Conservation (phyloP, 2,888 invertebrate genomes). For the Lasius platythorax region DNA sequence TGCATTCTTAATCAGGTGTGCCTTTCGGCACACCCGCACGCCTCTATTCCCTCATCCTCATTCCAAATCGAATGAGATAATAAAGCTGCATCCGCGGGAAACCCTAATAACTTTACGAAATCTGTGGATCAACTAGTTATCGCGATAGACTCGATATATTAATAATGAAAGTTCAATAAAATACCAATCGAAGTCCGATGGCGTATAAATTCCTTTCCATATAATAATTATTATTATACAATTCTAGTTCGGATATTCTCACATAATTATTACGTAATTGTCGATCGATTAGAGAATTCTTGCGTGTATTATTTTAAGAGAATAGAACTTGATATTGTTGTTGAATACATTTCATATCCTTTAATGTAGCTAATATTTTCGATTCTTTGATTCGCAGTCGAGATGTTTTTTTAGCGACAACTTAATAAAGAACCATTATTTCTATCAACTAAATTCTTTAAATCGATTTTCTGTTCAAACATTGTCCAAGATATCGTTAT, state of each 20-base stretch:
- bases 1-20: conserved; percentile 82
- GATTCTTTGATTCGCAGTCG: not conserved
- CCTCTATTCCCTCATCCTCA: conserved; percentile 27
- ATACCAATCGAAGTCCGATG: not conserved
- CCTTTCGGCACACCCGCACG: conserved; percentile 75
- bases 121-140: conserved; percentile 62
- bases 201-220: not conserved
- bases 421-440: not conserved
- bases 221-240: not conserved
- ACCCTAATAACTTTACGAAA: conserved; percentile 71
- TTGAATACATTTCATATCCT: not conserved
- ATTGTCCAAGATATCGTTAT: not conserved
- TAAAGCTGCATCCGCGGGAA: conserved; percentile 71
- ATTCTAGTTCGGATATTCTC: not conserved
- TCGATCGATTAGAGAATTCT: conserved; percentile 18
- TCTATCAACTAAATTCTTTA: not conserved
- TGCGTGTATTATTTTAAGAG: not conserved
- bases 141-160: conserved; percentile 46
- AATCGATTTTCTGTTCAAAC: not conserved
- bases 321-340: not conserved
- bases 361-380: not conserved
- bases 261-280: not conserved
- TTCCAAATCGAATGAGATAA: conserved; percentile 72
- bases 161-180: conserved; percentile 45
- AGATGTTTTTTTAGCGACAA: not conserved